These are phyloP conservation scores for Sebastes umbrosus DNA, from an alignment of 2,797 vertebrate species.

Conservation along the genomic window DNA sequence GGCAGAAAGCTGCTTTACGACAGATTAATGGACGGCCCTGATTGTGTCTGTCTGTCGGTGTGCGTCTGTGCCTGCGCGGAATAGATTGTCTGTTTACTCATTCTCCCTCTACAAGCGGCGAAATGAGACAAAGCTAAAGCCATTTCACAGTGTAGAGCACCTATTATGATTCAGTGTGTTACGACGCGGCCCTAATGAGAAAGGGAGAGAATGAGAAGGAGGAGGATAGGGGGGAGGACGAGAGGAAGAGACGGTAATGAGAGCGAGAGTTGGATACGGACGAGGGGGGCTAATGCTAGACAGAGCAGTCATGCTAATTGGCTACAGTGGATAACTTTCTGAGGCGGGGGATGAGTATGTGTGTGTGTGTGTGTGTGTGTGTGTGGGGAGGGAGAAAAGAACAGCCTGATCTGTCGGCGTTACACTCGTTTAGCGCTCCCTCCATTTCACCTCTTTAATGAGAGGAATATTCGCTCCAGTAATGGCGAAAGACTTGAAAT, in stretches of 20 bases:
- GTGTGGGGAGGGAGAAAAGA: conserved; percentile 26
- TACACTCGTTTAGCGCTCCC: conserved; percentile 68
- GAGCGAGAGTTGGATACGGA: conserved; percentile 43
- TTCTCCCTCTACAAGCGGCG: conserved; percentile 42
- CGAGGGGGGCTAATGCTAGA: conserved; percentile 60
- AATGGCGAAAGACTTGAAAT: conserved; percentile 62
- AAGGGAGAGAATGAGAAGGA: conserved; percentile 55
- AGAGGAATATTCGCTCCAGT: conserved; percentile 65
- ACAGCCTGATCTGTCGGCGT: conserved; percentile 59
- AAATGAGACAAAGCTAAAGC: conserved; percentile 73
- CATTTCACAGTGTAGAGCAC: conserved; percentile 75
- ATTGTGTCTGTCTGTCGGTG: conserved; percentile 50
- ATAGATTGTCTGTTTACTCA: conserved; percentile 68
- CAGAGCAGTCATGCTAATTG: conserved; percentile 79
- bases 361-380: no score
- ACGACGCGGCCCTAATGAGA: conserved; percentile 71
- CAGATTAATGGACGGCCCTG: conserved; percentile 62
- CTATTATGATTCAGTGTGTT: conserved; percentile 75
- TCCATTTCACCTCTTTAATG: conserved; percentile 73
- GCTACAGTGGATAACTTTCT: conserved; percentile 78
- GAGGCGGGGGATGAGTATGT: conserved; percentile 27
- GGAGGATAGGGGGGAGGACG: conserved; percentile 20
- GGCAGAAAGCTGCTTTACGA: conserved; percentile 58
- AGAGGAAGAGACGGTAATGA: conserved; percentile 59
- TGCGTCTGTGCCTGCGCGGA: conserved; percentile 39